A percentile compares a stretch with the other conserved stretches of the same genome.
Conservation (phyloP, 2,797 vertebrate species). For the Jordanella pulchra region DNA sequence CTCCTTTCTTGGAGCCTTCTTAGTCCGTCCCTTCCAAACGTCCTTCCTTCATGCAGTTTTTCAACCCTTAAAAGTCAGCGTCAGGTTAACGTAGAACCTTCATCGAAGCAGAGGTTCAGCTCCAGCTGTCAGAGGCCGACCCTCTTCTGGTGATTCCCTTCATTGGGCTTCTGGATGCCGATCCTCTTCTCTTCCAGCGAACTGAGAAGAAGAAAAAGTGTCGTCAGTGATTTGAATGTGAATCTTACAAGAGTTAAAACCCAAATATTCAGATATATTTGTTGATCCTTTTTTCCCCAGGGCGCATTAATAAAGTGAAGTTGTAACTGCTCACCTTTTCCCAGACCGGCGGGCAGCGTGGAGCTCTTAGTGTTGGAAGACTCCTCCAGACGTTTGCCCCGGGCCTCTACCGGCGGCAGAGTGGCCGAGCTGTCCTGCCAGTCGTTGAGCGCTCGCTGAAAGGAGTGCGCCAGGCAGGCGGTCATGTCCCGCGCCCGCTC, state of each 20-base stretch:
- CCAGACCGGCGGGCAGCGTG: slow-evolving; percentile 77
- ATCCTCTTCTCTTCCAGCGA: slow-evolving; percentile 81
- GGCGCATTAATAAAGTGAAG: not conserved
- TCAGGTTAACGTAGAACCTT: slow-evolving; percentile 25
- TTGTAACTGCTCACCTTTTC: slow-evolving; percentile 77
- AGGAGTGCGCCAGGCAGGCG: slow-evolving; percentile 78
- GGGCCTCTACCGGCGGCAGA: slow-evolving; percentile 41
- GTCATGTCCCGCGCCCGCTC: slow-evolving; percentile 83
- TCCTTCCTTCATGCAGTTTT: slow-evolving; percentile 19
- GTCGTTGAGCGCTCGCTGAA: slow-evolving; percentile 81
- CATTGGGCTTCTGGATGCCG: slow-evolving; percentile 78
- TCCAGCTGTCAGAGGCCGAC: slow-evolving; percentile 76
- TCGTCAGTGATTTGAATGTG: slow-evolving; percentile 4
- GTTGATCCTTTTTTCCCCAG: no score
- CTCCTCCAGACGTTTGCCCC: slow-evolving; percentile 53
- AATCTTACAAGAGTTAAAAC: slow-evolving; percentile 10
- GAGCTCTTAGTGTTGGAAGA: slow-evolving; percentile 64
- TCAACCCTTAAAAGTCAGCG: slow-evolving; percentile 28
- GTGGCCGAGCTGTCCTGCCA: slow-evolving; percentile 74
- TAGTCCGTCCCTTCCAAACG: slow-evolving; percentile 14
- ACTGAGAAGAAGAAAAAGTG: slow-evolving; percentile 57
- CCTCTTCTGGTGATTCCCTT: slow-evolving; percentile 75
- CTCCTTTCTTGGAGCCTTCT: slow-evolving; percentile 11
- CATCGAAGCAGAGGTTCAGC: slow-evolving; percentile 52
- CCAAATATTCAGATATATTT: no score